Evolutionary conservation across 2,113 vertebrate species (phyloP), one percentile per base, ranked within the genome.

Genomic region (Platysteira castanea): DNA sequence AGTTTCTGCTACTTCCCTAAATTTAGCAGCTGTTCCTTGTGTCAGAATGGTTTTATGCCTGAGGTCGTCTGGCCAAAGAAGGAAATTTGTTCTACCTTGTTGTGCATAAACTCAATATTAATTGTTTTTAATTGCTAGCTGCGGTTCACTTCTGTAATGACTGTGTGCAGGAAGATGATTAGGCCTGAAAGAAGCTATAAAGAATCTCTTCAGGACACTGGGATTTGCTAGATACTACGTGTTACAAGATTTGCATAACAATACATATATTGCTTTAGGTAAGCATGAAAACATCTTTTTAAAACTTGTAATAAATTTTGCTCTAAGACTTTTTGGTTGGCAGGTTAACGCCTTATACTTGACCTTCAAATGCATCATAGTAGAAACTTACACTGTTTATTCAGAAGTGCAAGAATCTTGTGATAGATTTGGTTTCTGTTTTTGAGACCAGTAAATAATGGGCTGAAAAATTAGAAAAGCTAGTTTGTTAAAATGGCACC

Each of bases 111-210:
- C 5, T 91, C 60, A 42, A 0, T 83, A 61, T 80, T 75, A 82
- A 46, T 65, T 63, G n/a, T 50, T 92, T 93, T 80, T 54, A 86
- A 89, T 63, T 94, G 88, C n/a, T 92, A 59, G 50, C 54, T 92
- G 33, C 0, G 3, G 21, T 67, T 89, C 35, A 20, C 28, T 85
- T 73, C 67, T 81, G 23, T 92, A 53, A 86, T 59, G 54, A 81
- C 30, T 30, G 17, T 67, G n/a, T 74, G 54, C 64, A 90, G 85
- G 68, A 90, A 92, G 89, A 78, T 65, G 15, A 47, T 81, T 87
- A 94, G 82, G 60, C n/a, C 78, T 87, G 60, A 56, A 74, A 80
- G 74, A 87, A 84, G 24, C 64, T 65, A 13, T 42, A 63, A 60
- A 93, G 76, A 28, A 68, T 49, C n/a, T 87, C 56, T 26, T 73